A percentile compares a stretch with the other conserved stretches of the same genome.
Conservation (phyloP, 2,113 vertebrate species). For the Equus przewalskii region DNA sequence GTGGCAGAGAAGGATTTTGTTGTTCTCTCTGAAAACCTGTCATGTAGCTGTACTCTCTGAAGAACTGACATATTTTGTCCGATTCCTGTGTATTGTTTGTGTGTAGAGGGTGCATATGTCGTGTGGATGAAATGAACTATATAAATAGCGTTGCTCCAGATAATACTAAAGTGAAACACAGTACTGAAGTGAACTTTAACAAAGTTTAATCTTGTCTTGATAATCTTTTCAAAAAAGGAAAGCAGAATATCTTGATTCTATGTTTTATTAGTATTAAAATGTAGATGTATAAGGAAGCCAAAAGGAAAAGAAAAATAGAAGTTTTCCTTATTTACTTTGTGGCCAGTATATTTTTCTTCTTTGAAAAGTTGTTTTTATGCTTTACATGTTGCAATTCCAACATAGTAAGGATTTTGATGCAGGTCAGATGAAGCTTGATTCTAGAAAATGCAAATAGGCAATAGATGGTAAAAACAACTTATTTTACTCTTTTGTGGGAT, state of each 20-base stretch:
- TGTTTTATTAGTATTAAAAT: conserved; percentile 8
- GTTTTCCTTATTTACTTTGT: background rate
- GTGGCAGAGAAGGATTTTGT: too few species aligned
- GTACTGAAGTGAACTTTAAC: background rate
- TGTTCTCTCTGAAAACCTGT: background rate
- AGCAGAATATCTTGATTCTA: background rate
- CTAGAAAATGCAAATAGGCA: background rate
- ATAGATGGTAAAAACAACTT: background rate
- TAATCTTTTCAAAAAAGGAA: background rate
- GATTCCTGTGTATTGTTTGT: background rate
- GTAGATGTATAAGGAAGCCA: background rate
- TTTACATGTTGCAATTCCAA: background rate
- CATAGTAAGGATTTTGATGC: background rate
- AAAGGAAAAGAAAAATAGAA: background rate
- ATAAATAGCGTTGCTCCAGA: background rate
- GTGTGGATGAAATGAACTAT: background rate
- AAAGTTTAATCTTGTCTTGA: background rate
- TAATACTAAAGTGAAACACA: background rate
- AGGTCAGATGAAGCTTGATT: background rate
- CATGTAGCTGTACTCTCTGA: background rate
- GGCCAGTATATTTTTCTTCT: background rate
- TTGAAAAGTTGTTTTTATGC: background rate
- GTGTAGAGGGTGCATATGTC: background rate
- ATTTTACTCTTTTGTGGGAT: background rate
- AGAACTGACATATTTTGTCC: background rate